Evolutionary conservation across 2,113 vertebrate species (phyloP).

Genomic region (Catagonus wagneri): DNA sequence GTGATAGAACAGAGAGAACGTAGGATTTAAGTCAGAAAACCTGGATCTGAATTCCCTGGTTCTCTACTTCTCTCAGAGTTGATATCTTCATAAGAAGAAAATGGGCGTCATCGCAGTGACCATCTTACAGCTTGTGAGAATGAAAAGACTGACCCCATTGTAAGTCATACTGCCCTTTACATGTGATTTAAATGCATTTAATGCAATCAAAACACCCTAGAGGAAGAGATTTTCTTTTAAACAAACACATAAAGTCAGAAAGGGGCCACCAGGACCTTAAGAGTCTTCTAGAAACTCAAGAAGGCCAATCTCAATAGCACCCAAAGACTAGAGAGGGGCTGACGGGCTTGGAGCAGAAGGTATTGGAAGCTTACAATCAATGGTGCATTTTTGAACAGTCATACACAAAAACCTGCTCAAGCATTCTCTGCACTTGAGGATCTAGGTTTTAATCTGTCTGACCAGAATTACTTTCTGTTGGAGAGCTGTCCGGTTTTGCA

Average conservation of each 20-base stretch:
- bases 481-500: background rate
- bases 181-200: slow-evolving; percentile 21
- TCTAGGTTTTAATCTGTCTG: background rate
- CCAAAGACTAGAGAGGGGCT: background rate
- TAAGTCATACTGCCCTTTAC: background rate
- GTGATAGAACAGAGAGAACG: background rate
- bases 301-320: background rate
- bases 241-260: background rate
- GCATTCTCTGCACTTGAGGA: background rate
- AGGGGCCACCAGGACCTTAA: background rate
- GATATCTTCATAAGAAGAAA: background rate
- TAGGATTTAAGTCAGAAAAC: slow-evolving; percentile 34
- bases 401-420: background rate
- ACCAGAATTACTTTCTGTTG: background rate
- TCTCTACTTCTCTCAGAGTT: background rate
- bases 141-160: background rate
- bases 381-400: slow-evolving; percentile 2
- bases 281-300: background rate
- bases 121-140: background rate
- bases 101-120: background rate
- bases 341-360: background rate
- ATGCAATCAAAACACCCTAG: slow-evolving; percentile 21
- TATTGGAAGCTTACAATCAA: background rate
- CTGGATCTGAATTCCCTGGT: background rate
- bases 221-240: slow-evolving; percentile 7